Evolutionary conservation across 2,888 invertebrate genomes (phyloP).

Genomic region (Synergus itoensis): DNA sequence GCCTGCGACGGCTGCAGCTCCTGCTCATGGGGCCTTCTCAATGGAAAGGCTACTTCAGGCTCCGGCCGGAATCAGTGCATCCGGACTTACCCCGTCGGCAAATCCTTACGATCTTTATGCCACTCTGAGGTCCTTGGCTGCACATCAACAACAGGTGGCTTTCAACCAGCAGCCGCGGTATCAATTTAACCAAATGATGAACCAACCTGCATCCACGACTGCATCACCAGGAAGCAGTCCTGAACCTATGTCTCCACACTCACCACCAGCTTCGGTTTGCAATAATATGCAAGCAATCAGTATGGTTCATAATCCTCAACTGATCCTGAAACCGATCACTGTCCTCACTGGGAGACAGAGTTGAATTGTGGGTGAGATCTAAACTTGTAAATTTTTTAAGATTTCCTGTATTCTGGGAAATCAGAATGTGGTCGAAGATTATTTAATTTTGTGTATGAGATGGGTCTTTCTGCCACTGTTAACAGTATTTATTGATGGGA

Average conservation of each 20-base stretch:
- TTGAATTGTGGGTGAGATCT: conserved; percentile 59
- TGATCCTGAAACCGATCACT: conserved; percentile 75
- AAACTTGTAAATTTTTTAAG: not conserved
- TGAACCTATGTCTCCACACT: conserved; percentile 78
- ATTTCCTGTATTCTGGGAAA: not conserved
- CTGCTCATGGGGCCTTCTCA: conserved; percentile 79
- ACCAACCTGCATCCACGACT: conserved; percentile 69
- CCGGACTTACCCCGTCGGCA: conserved; percentile 61
- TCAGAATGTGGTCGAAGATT: conserved; percentile 1
- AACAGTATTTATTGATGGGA: not conserved
- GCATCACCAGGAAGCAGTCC: conserved; percentile 79
- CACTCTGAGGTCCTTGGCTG: conserved; percentile 77
- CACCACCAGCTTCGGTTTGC: conserved; percentile 76
- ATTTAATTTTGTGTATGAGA: not conserved
- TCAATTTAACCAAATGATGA: conserved; percentile 62
- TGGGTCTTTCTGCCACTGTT: not conserved
- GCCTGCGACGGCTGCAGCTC: conserved; percentile 72
- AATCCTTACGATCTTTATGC: conserved; percentile 78
- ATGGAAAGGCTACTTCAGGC: conserved; percentile 78
- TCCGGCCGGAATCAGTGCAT: conserved; percentile 57
- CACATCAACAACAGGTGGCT: conserved; percentile 76
- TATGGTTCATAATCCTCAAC: conserved; percentile 73
- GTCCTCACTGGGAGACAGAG: conserved; percentile 74
- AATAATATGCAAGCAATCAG: conserved; percentile 76
- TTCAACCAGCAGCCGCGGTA: conserved; percentile 65